A percentile compares a stretch with the other conserved stretches of the same genome.
These are phyloP conservation scores for Mastomys coucha DNA, from an alignment of 2,113 vertebrate species.

Conservation along the genomic window DNA sequence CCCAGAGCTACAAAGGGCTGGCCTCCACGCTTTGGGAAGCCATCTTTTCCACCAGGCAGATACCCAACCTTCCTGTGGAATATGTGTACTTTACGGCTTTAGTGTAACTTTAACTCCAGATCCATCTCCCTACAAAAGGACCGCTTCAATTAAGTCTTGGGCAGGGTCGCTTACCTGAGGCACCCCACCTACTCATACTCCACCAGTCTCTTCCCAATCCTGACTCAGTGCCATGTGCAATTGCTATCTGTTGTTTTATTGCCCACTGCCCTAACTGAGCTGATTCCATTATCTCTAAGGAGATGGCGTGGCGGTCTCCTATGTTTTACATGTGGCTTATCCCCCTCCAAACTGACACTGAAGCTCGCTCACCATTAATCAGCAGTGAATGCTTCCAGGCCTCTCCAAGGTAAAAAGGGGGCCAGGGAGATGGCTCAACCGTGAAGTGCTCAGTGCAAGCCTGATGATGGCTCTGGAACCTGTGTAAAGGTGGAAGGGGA, in stretches of 20 bases:
- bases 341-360: neutral
- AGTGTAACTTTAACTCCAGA: neutral
- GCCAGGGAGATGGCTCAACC: neutral
- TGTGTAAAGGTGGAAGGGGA: neutral
- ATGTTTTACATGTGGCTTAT: neutral
- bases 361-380: too few relatives aligned
- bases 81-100: neutral
- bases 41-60: neutral
- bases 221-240: neutral
- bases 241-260: neutral
- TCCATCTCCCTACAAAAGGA: neutral
- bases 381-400: too few relatives aligned
- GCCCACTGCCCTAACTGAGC: rapidly evolving
- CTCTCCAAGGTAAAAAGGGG: neutral
- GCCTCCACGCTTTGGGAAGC: too few relatives aligned
- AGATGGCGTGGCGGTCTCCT: neutral
- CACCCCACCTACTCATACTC: neutral
- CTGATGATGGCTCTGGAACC: neutral
- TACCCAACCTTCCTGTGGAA: neutral
- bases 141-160: neutral
- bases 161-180: too few relatives aligned
- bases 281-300: neutral
- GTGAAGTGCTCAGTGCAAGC: too few relatives aligned
- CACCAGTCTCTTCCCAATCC: rapidly evolving
- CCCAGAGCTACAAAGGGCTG: neutral